Evolutionary conservation across 2,888 invertebrate species (phyloP), one percentile per base, ranked within the genome.

Genomic region (Craniophora ligustri): DNA sequence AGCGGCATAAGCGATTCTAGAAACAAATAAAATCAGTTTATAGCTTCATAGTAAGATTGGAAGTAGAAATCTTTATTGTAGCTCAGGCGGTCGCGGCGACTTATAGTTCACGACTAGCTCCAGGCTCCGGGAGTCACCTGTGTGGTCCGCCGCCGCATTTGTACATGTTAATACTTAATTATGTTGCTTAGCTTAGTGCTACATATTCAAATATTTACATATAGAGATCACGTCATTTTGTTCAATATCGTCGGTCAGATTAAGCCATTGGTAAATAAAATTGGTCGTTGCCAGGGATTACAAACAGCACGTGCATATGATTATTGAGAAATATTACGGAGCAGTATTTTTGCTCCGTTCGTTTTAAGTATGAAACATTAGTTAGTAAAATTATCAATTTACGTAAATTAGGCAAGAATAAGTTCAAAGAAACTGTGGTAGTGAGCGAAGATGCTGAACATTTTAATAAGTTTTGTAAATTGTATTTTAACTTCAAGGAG

Each of bases 81-180:
- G 80, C 67, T 72, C 73, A 77, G 70, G 78, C 75, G 78, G 80
- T 74, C 75, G 75, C 48, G 35, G 74, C 72, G 81, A 86, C 84
- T 89, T 87, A 86, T 81, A 77, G 89, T 81, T 83, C 90, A 91
- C 89, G 91, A 91, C 84, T 87, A 82, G 87, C 90, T 89, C 61
- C 69, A 54, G 89, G 90, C 90, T 65, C 74, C 76, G 75, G 81
- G 73, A 71, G 72, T 79, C 67, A 80, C 78, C 75, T 85, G 91
- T 90, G 91, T 89, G 91, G 90, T 88, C 91, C 66, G 64, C 78
- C 74, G 73, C 79, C 65, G 67, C 78, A 70, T 82, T 82, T 81
- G 71, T 66, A 54, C 64, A 48, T 65, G 67, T 75, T 76, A 75
- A 70, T 75, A 67, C 74, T 78, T 81, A 85, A 85, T 82, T 82